Evolutionary conservation across 2,888 invertebrate species (phyloP).

Genomic region (Pachydiplax longipennis): DNA sequence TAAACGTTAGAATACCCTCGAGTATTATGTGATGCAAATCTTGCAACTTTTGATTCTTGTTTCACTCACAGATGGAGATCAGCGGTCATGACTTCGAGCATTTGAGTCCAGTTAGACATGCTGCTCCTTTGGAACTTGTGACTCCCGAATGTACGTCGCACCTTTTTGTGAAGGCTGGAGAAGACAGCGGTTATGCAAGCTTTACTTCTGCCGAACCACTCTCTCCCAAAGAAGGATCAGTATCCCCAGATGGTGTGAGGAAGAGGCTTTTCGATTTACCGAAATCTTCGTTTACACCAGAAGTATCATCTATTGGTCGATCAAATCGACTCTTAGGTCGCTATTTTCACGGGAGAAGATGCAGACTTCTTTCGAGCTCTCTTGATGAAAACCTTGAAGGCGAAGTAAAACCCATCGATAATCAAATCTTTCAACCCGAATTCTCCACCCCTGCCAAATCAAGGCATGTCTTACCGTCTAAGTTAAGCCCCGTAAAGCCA

Average conservation of each 20-base stretch:
- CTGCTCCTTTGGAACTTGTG: background rate
- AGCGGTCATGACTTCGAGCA: background rate
- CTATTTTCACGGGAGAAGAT: background rate
- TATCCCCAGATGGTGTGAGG: background rate
- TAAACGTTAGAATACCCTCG: too few species aligned
- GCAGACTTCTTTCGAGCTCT: background rate
- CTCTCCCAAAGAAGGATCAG: background rate
- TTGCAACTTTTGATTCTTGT: too few species aligned
- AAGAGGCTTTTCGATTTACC: background rate
- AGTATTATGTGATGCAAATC: too few species aligned
- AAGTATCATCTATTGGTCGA: background rate
- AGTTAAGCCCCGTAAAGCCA: background rate
- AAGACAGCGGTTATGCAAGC: conserved; percentile 25
- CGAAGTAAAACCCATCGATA: background rate
- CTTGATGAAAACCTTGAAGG: background rate
- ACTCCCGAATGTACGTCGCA: background rate
- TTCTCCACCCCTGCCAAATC: background rate
- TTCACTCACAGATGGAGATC: background rate
- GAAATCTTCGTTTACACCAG: background rate
- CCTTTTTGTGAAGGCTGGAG: background rate
- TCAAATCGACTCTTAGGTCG: background rate
- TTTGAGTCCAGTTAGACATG: background rate
- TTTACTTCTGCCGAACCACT: background rate
- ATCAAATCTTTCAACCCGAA: background rate
- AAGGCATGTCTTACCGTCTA: background rate